Evolutionary conservation across 2,888 invertebrate species (phyloP).

Genomic region (Pristionchus entomophagus): DNA sequence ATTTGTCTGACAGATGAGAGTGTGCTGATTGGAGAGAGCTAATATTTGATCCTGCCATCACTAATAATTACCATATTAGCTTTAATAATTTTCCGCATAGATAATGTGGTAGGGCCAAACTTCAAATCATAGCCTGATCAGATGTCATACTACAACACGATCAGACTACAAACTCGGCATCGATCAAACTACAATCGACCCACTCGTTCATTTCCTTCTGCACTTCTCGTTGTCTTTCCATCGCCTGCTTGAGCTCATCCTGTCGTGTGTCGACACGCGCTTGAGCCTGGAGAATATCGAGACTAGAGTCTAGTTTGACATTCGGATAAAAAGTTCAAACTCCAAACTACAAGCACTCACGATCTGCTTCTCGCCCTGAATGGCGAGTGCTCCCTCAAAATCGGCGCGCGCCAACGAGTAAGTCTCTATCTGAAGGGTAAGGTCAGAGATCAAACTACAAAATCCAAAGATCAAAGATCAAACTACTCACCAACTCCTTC

Average conservation of each 20-base stretch:
- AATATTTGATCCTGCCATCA: too few species aligned
- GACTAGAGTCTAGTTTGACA: too few species aligned
- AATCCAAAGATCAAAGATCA: not conserved
- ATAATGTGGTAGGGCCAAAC: too few species aligned
- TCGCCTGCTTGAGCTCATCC: conserved; percentile 2
- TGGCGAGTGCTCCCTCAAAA: conserved; percentile 21
- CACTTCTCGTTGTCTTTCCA: not conserved
- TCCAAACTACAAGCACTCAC: not conserved
- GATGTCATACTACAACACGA: too few species aligned
- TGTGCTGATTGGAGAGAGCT: too few species aligned
- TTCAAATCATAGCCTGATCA: too few species aligned
- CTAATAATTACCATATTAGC: too few species aligned
- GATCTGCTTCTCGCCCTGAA: conserved; percentile 33
- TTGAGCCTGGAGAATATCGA: not conserved
- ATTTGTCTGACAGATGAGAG: too few species aligned
- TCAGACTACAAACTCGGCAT: not conserved
- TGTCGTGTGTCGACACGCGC: not conserved
- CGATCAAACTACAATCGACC: not conserved
- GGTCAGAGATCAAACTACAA: not conserved
- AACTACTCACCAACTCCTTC: conserved; percentile 61
- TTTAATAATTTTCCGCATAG: too few species aligned
- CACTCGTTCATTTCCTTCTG: conserved; percentile 34
- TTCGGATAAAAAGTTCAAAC: too few species aligned
- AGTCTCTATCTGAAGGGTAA: not conserved
- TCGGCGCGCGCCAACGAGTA: not conserved